These are phyloP conservation scores for Coreoperca whiteheadi DNA, from an alignment of 2,113 vertebrate genomes.

Conservation along the genomic window DNA sequence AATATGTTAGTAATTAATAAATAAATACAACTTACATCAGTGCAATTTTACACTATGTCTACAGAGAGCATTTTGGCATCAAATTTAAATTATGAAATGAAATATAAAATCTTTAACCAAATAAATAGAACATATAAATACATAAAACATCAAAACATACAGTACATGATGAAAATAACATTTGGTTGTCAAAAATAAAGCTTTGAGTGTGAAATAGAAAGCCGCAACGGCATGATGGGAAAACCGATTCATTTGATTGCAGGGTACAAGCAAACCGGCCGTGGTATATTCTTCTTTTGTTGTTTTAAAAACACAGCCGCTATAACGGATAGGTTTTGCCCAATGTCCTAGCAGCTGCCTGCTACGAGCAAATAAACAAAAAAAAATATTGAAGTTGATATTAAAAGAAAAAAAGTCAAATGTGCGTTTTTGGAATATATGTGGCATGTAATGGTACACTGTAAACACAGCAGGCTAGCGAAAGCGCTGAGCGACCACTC, in stretches of 20 bases:
- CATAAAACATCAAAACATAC: slow-evolving; percentile 79
- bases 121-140: slow-evolving; percentile 79
- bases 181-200: slow-evolving; percentile 83
- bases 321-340: slow-evolving; percentile 47
- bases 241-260: slow-evolving; percentile 55
- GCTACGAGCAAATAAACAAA: slow-evolving; percentile 68
- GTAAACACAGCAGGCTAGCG: slow-evolving; percentile 86
- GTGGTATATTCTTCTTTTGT: not conserved
- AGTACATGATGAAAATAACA: slow-evolving; percentile 80
- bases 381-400: slow-evolving; percentile 71
- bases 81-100: slow-evolving; percentile 75
- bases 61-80: slow-evolving; percentile 81
- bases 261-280: slow-evolving; percentile 41
- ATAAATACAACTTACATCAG: slow-evolving; percentile 80
- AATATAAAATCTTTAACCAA: slow-evolving; percentile 76
- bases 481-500: slow-evolving; percentile 89
- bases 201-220: slow-evolving; percentile 74
- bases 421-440: slow-evolving; percentile 77
- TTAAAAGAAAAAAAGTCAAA: slow-evolving; percentile 64
- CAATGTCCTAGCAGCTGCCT: slow-evolving; percentile 72
- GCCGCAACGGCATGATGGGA: slow-evolving; percentile 63
- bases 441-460: slow-evolving; percentile 82
- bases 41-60: slow-evolving; percentile 76
- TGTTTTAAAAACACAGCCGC: slow-evolving; percentile 43
- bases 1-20: slow-evolving; percentile 81